A percentile compares a stretch with the other conserved stretches of the same genome.
Conservation (phyloP, 1,140 invertebrate species). For the Drosophila kohkoa region DNA sequence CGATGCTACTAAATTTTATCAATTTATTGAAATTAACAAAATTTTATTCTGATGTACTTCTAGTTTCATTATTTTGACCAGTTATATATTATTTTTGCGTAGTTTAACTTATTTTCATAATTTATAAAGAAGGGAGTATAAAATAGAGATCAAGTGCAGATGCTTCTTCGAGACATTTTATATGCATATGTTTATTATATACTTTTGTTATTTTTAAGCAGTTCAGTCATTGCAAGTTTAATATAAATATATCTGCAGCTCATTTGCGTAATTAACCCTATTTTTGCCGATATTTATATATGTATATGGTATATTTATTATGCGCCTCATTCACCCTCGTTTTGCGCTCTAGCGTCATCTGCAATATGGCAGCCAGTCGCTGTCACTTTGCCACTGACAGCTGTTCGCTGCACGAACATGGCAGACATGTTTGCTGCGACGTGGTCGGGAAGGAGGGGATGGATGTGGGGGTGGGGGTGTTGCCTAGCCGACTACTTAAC, state of each 20-base stretch:
- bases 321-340: not conserved
- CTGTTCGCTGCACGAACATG: slow-evolving; percentile 62
- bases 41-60: too few relatives aligned
- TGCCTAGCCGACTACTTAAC: slow-evolving; percentile 61
- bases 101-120: not conserved
- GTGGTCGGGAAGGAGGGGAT: not conserved
- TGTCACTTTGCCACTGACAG: slow-evolving; percentile 71
- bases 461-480: slow-evolving; percentile 2
- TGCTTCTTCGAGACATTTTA: too few relatives aligned
- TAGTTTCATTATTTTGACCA: too few relatives aligned
- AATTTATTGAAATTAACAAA: too few relatives aligned
- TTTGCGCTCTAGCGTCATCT: slow-evolving; percentile 40
- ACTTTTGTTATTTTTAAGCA: too few relatives aligned
- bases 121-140: too few relatives aligned
- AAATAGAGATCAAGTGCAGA: too few relatives aligned
- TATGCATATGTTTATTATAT: too few relatives aligned
- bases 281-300: slow-evolving; percentile 10
- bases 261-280: slow-evolving; percentile 38
- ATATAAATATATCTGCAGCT: not conserved
- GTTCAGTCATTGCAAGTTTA: too few relatives aligned
- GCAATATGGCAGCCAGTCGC: slow-evolving; percentile 60
- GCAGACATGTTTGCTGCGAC: slow-evolving; percentile 28
- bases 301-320: not conserved
- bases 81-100: not conserved
- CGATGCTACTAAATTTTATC: too few relatives aligned